Conservation (phyloP, 2,888 invertebrate genomes). For the Hypercompe scribonia region DNA sequence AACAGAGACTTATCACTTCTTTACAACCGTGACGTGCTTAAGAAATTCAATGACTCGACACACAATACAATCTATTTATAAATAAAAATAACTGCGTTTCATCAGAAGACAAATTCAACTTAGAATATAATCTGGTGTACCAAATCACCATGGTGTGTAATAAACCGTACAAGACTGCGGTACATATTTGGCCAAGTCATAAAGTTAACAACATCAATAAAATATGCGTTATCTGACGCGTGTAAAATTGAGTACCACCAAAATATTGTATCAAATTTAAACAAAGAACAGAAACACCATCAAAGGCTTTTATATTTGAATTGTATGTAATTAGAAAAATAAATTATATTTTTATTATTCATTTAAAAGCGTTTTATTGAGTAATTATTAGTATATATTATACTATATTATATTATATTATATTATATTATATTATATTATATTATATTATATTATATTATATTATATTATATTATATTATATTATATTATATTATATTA, state of each 20-base stretch:
- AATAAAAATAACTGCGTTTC: background rate
- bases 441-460: no score
- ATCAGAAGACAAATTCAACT: background rate
- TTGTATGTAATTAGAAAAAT: background rate
- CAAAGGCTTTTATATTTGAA: background rate
- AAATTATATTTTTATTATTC: background rate
- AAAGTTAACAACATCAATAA: constrained; percentile 71
- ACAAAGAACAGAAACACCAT: background rate
- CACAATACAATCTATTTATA: background rate
- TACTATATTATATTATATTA: no score
- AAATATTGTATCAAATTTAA: constrained; percentile 61
- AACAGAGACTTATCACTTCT: background rate
- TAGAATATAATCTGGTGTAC: background rate
- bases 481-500: no score
- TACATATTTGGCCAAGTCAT: constrained; percentile 64
- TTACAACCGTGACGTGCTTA: background rate
- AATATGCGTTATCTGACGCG: constrained; percentile 69
- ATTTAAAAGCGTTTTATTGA: background rate
- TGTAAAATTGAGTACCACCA: constrained; percentile 67
- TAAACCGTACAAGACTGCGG: constrained; percentile 37
- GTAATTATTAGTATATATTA: no score
- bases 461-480: no score
- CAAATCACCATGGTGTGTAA: background rate
- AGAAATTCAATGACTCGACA: background rate
- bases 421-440: no score